phyloP scores from a whole-genome alignment of 2,797 vertebrate genomes.

The Heterohyrax brucei region DNA sequence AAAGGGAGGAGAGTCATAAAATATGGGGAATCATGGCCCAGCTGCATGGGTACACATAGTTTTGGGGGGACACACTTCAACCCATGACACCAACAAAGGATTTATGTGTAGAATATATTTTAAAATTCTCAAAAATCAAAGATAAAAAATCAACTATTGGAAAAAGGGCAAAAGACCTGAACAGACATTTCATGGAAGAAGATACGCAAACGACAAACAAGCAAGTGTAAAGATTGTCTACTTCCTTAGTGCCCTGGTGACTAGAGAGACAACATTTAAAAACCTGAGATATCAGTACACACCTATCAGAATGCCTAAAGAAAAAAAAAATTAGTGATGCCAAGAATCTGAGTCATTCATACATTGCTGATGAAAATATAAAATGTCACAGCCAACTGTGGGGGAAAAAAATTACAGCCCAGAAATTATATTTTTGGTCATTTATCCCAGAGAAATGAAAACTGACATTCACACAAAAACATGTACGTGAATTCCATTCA shows the following conservation, averaged over 20 bases:
- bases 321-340: not conserved
- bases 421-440: not conserved
- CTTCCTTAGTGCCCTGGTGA: not conserved
- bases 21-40: too few relatives aligned
- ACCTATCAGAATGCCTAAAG: not conserved
- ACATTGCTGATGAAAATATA: not conserved
- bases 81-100: not conserved
- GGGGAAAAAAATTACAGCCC: not conserved
- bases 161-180: not conserved
- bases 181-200: not conserved
- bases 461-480: not conserved
- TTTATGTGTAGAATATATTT: not conserved
- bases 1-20: too few relatives aligned
- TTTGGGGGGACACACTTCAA: too few relatives aligned
- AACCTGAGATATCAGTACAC: not conserved
- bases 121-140: not conserved
- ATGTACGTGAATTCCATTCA: not conserved
- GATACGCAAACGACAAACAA: not conserved
- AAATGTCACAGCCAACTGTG: not conserved
- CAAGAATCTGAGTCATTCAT: not conserved
- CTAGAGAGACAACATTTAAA: not conserved
- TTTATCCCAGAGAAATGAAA: not conserved
- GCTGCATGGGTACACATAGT: too few relatives aligned
- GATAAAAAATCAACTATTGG: not conserved
- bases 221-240: not conserved